Base-by-base conservation (phyloP, 2,888 invertebrate species). In the Limnephilus marmoratus region DNA sequence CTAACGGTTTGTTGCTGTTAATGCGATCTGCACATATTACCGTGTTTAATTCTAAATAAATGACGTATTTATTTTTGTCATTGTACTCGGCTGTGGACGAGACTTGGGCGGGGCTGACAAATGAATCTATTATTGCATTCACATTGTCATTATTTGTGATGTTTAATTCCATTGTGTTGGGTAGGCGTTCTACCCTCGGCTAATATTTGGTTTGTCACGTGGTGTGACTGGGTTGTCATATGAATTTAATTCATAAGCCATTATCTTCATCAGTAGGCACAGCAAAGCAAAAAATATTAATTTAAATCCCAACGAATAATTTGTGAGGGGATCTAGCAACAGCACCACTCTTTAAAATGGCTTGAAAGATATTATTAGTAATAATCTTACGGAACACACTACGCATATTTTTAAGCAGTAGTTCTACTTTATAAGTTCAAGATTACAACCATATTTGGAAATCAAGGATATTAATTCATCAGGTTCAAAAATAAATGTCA, bases 131-230 rank as follows among this genome's bases (percentile, higher is more conserved):
- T 90, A 83, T 90, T 82, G 29, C 90, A 31, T 83, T 90, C 45
- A 53, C 53, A 90, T 90, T 83, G 81, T 90, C 83, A 29, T 90
- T 90, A 90, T 90, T 90, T 45, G 90, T 68, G 49, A 90, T 90
- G 83, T 82, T 90, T 90, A 83, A 83, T 83, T 83, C 49, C 13
- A 90, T 83, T 90, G 90, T 49, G 81, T 31, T 24, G 9, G 24
- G 29, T 88, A 53, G 53, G 49, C 81, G 24, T 41, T 31, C 45
- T 53, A 49, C 83, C 53, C 90, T 83, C 45, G 13, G 45, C 82
- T 90, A 90, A 90, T 90, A 90, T 83, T 90, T 90, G 90, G 90
- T 83, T 90, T 83, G 90, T 90, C 90, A 90, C 83, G 83, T 82
- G 83, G 83, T 83, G 53, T 45, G 53, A 49, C 37, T 18, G 82